These are phyloP conservation scores for Channallabes apus DNA, from an alignment of 2,797 vertebrate species.

Conservation along the genomic window DNA sequence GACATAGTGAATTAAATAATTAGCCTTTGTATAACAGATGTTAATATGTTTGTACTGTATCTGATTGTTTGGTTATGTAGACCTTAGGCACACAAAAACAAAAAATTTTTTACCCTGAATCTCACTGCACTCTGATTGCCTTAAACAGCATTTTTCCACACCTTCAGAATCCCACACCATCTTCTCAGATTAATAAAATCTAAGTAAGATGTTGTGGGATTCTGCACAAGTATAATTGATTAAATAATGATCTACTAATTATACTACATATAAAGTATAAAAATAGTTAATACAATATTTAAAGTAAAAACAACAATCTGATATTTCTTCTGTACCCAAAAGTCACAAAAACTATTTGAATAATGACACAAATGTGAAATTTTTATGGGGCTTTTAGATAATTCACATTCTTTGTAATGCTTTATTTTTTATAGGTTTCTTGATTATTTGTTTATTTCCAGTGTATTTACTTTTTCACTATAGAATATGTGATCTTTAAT, in stretches of 20 bases:
- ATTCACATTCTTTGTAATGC: not conserved
- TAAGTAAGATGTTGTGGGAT: not conserved
- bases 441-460: not conserved
- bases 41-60: constrained; percentile 17
- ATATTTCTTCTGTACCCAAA: not conserved
- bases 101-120: too few species aligned
- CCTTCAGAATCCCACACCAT: too few species aligned
- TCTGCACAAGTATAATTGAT: not conserved
- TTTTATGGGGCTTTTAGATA: not conserved
- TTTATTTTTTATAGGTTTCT: not conserved
- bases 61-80: constrained; percentile 43
- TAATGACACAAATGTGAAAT: not conserved
- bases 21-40: constrained; percentile 37
- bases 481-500: not conserved
- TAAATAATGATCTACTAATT: not conserved
- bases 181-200: not conserved
- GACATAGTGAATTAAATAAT: constrained; percentile 49
- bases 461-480: not conserved
- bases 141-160: too few species aligned
- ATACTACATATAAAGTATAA: not conserved
- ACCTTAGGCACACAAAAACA: constrained; percentile 20
- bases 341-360: not conserved
- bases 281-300: not conserved
- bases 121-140: not conserved
- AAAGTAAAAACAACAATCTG: not conserved